Base-by-base conservation (phyloP, 2,797 vertebrate species). In the Tapirus indicus region DNA sequence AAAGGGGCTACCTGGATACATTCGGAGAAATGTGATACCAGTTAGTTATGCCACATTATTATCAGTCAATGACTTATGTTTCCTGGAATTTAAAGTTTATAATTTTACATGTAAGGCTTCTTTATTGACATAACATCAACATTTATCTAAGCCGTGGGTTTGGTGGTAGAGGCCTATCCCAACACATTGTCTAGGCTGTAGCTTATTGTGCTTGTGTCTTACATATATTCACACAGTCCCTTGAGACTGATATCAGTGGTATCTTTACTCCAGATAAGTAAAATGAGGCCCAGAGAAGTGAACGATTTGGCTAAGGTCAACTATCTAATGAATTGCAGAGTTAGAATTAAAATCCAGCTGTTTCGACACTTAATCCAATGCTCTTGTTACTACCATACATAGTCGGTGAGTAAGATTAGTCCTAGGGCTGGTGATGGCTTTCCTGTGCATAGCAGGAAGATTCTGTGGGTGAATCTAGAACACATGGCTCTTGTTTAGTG, bases 241-340 rank as follows among this genome's bases (percentile, higher is more conserved):
- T 7, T 29, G 20, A 62, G 49, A 62, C 47, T 60, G 27, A 2
- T 54, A 17, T 74, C 29, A 35, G 56, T 83, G 13, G 3, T 27
- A 60, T 60, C 93, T 95, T 96, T 49, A 77, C 38, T 93, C n/a
- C 54, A 64, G 58, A 14, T 62, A 58, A 89, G 5, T 69, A 92
- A 79, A 86, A 13, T 64, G 35, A 74, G n/a, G 2, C 52, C 27
- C 12, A n/a, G 82, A 79, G 64, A 91, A 60, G 23, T 58, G 27
- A 91, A 21, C 16, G 11, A 54, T 54, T 66, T 88, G 52, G 35
- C 35, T 11, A 1, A 68, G 7, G 11, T 44, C 68, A 41, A 18
- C 35, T 60, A 32, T 16, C 2, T 41, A 54, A 49, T 14, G n/a
- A 21, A 1, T 47, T 74, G 41, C 7, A 79, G 58, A 49, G 27